phyloP scores from a whole-genome alignment of 2,888 invertebrate genomes.

The Bibio marci region DNA sequence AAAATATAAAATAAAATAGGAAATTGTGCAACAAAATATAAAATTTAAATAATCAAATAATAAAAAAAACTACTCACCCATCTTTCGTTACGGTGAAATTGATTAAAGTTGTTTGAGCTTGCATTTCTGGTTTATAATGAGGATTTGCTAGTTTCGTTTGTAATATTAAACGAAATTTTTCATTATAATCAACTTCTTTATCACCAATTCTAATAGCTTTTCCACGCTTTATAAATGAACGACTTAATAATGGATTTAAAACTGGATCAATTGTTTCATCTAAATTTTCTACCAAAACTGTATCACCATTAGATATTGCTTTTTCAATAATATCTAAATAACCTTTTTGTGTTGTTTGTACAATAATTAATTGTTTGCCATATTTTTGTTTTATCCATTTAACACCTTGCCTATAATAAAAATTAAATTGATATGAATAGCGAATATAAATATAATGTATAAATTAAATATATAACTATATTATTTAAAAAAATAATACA shows the following conservation, averaged over 20 bases:
- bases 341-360: slow-evolving; percentile 64
- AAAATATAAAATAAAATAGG: too few relatives aligned
- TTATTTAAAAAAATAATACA: slow-evolving; percentile 13
- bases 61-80: slow-evolving; percentile 34
- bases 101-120: slow-evolving; percentile 88
- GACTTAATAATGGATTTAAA: slow-evolving; percentile 73
- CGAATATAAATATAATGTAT: background rate
- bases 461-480: background rate
- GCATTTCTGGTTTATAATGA: slow-evolving; percentile 94
- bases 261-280: slow-evolving; percentile 86
- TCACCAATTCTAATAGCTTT: slow-evolving; percentile 70
- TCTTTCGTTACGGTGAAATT: slow-evolving; percentile 93
- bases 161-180: slow-evolving; percentile 63
- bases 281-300: slow-evolving; percentile 77
- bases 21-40: too few relatives aligned
- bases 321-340: slow-evolving; percentile 72
- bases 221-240: slow-evolving; percentile 80
- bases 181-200: slow-evolving; percentile 79
- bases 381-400: slow-evolving; percentile 90
- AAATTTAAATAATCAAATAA: too few relatives aligned
- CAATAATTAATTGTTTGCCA: slow-evolving; percentile 50
- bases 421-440: background rate
- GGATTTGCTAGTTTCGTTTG: slow-evolving; percentile 93
- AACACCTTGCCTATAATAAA: slow-evolving; percentile 49
- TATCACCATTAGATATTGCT: slow-evolving; percentile 53